A percentile compares a stretch with the other conserved stretches of the same genome.
Evolutionary conservation across 2,113 vertebrate species (phyloP).

Genomic region (Danio rerio): GRCz12tu NC_133176.1:7301501-7302000

Average conservation of each 20-base stretch:
- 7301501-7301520: slow-evolving; percentile 25
- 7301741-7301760: background rate
- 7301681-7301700: background rate
- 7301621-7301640: background rate
- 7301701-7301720: background rate
- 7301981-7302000: background rate
- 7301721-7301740: background rate
- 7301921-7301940: background rate
- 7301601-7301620: background rate
- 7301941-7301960: background rate
- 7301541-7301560: slow-evolving; percentile 15
- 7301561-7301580: slow-evolving; percentile 8
- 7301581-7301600: slow-evolving; percentile 7
- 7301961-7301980: background rate
- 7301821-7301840: slow-evolving; percentile 37
- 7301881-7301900: slow-evolving; percentile 21
- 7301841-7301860: slow-evolving; percentile 36
- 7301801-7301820: background rate
- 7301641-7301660: background rate
- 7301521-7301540: slow-evolving; percentile 42
- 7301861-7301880: slow-evolving; percentile 49
- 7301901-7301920: background rate
- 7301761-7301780: background rate
- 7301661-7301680: background rate
- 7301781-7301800: background rate